Percentiles rank a stretch among this genome's conserved stretches.
Conservation (phyloP, 2,113 vertebrate genomes). For the Rattus rattus region DNA sequence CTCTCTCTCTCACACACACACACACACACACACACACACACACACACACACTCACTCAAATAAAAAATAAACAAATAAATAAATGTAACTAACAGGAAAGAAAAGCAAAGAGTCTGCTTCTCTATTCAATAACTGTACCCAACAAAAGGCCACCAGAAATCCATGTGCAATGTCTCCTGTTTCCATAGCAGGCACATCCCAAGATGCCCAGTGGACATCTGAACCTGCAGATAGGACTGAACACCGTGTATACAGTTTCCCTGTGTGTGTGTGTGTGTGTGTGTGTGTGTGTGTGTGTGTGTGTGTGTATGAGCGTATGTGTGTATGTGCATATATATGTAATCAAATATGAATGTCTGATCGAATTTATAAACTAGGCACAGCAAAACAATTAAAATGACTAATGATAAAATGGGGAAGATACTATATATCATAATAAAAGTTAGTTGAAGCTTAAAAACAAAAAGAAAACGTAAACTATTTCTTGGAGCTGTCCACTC, state of each 20-base stretch:
- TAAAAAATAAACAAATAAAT: background rate
- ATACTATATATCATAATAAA: background rate
- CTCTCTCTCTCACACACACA: background rate
- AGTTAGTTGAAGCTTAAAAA: background rate
- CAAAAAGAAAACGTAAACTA: background rate
- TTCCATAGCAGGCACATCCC: no score
- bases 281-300: background rate
- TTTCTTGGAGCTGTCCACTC: background rate
- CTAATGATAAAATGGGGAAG: background rate
- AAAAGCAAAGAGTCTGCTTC: background rate
- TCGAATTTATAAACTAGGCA: background rate
- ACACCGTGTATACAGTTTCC: background rate
- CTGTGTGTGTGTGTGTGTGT: background rate
- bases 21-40: no score
- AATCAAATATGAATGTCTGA: background rate
- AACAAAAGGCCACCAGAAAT: background rate
- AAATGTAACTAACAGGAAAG: background rate
- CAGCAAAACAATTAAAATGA: background rate
- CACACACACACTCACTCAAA: no score
- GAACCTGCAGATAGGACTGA: background rate
- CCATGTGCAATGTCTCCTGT: no score
- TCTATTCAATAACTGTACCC: background rate
- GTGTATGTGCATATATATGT: background rate
- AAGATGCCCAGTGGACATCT: background rate
- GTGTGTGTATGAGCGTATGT: background rate